Evolutionary conservation across 2,797 vertebrate species (phyloP).

Genomic region (Myotis pilosus): DNA sequence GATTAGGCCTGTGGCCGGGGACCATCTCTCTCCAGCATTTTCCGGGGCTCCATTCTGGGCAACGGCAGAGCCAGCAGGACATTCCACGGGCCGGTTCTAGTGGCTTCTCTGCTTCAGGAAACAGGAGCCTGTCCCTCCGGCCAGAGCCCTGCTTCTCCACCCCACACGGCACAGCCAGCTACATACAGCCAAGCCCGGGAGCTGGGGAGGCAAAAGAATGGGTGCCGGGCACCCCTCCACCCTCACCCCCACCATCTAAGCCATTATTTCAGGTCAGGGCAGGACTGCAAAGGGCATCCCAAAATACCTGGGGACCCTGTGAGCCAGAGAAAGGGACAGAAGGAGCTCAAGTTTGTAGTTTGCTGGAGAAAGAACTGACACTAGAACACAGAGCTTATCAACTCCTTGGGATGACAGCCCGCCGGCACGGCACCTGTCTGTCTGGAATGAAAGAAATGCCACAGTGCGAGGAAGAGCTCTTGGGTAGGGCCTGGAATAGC

Average conservation of each 20-base stretch:
- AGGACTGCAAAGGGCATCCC: neutral
- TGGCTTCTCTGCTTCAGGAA: neutral
- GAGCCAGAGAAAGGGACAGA: neutral
- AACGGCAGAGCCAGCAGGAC: neutral
- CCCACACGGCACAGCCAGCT: neutral
- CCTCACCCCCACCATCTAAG: neutral
- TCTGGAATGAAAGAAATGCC: neutral
- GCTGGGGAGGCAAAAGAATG: neutral
- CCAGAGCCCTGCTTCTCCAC: neutral
- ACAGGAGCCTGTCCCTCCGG: neutral
- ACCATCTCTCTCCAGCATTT: neutral
- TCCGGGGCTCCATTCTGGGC: neutral
- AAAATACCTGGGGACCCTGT: neutral
- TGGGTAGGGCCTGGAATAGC: neutral
- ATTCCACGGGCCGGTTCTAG: accelerated
- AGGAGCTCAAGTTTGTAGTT: neutral
- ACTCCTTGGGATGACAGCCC: neutral
- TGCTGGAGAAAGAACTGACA: neutral
- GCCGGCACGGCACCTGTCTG: neutral
- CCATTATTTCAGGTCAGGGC: neutral
- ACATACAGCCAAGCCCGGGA: neutral
- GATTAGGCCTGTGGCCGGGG: neutral
- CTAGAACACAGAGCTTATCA: neutral
- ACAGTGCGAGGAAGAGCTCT: neutral
- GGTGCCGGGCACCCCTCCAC: neutral